Evolutionary conservation across 2,113 vertebrate genomes (phyloP).

Genomic region (Dicentrarchus labrax): DNA sequence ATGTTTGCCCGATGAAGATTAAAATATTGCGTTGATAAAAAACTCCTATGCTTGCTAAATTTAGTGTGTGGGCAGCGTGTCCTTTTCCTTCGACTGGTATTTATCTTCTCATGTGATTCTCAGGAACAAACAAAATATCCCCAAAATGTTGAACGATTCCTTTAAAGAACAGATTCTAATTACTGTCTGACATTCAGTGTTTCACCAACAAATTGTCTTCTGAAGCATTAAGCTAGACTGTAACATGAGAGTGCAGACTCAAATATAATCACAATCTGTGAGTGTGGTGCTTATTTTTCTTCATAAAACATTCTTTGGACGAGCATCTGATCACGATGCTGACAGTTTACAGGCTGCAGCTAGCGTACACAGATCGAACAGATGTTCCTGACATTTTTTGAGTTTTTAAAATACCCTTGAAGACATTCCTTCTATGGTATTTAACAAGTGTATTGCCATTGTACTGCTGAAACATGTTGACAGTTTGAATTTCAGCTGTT

Average conservation of each 20-base stretch:
- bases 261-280: not conserved
- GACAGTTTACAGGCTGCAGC: not conserved
- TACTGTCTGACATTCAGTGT: not conserved
- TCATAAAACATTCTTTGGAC: not conserved
- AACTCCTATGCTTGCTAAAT: no score
- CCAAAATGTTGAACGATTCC: not conserved
- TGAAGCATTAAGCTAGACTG: not conserved
- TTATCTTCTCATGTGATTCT: not conserved
- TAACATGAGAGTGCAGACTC: no score
- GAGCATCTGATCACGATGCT: not conserved
- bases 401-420: no score
- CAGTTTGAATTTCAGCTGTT: conserved; percentile 17
- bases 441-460: conserved; percentile 3
- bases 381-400: not conserved
- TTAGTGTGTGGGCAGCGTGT: not conserved
- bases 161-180: not conserved
- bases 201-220: no score
- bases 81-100: not conserved
- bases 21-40: no score
- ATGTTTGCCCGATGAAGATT: no score
- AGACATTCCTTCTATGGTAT: not conserved
- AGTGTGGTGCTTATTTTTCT: not conserved
- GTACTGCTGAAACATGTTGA: conserved; percentile 7
- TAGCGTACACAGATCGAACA: not conserved
- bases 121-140: not conserved